Base-by-base conservation (phyloP, 2,113 vertebrate genomes). In the Urocynchramus pylzowi region DNA sequence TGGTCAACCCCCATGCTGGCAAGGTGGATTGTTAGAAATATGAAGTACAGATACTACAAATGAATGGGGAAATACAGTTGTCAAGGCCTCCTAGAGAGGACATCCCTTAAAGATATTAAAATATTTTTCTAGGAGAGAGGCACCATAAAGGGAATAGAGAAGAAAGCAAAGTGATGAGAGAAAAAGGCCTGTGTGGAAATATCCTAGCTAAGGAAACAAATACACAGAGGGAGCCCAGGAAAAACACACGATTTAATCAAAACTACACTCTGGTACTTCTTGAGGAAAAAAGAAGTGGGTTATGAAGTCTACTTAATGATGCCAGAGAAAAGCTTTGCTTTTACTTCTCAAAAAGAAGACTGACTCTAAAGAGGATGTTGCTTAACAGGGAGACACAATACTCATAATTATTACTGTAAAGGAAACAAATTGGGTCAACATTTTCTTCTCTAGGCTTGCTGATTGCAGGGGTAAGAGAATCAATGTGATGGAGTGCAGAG, bases 401-500 rank as follows among this genome's bases (percentile, higher is more conserved):
- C 18, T 82, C 65, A 26, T 70, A 37, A 63, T 17, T 2, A 0
- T 59, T 71, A 68, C 35, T 39, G 6, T 47, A 68, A 80, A 76
- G 70, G 53, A 64, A 28, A 70, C 11, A 81, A 69, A 81, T 15
- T 37, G 50, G 45, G 21, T 87, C 37, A 68, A 24, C 22, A 56
- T 67, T 75, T 71, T 71, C 11, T 45, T 59, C 44, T 59, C 21
- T 60, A 75, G 52, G 13, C 9, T 65, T 75, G 26, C 26, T 67
- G 70, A 37, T 33, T 70, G 37, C 47, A 75, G 23, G 6, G 14
- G 47, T 78, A 84, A 67, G 67, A 45, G 52, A 75, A 79, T 12
- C 9, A 76, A 50, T 0, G 0, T n/a, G 82, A 37, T 31, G 7
- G 15, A 59, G 35, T 0, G 0, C 30, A 71, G 18, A 93, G 35